Percentiles rank a stretch among this genome's conserved stretches.
phyloP scores from a whole-genome alignment of 2,888 invertebrate genomes.

The Acleris cristana region DNA sequence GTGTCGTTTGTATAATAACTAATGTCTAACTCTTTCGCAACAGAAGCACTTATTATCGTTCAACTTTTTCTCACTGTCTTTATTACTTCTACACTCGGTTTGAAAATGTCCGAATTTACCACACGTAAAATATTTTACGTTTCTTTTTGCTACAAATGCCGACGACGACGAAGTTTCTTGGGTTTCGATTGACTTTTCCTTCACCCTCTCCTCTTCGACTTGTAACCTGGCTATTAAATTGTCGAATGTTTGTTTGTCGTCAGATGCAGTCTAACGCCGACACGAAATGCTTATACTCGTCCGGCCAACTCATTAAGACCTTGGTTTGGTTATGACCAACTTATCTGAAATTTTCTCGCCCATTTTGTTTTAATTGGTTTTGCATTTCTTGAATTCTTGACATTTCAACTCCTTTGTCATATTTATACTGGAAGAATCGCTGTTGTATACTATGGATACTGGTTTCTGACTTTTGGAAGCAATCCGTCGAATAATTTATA shows the following conservation, averaged over 20 bases:
- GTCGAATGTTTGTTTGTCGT: neutral
- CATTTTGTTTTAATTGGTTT: conserved; percentile 45
- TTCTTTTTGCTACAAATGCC: conserved; percentile 19
- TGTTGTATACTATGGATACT: no score
- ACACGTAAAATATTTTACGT: conserved; percentile 18
- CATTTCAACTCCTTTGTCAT: conserved; percentile 36
- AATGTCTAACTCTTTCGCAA: no score
- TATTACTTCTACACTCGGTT: conserved; percentile 19
- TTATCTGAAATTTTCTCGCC: conserved; percentile 47
- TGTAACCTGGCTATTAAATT: conserved; percentile 43
- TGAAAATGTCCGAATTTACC: conserved; percentile 24
- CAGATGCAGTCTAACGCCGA: conserved; percentile 45
- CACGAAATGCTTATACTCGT: conserved; percentile 52
- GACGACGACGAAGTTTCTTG: neutral
- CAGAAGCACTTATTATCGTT: no score
- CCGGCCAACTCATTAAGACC: conserved; percentile 51
- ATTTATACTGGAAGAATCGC: conserved; percentile 48
- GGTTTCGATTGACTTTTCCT: conserved; percentile 31
- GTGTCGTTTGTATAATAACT: no score
- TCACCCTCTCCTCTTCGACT: conserved; percentile 44
- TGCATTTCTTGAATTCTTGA: conserved; percentile 45
- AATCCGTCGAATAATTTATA: no score
- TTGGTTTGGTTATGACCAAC: conserved; percentile 53
- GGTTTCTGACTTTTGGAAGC: no score
- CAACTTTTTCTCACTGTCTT: no score